Evolutionary conservation across 1,140 invertebrate species (phyloP).

Genomic region (Trypoxylus dichotomus): DNA sequence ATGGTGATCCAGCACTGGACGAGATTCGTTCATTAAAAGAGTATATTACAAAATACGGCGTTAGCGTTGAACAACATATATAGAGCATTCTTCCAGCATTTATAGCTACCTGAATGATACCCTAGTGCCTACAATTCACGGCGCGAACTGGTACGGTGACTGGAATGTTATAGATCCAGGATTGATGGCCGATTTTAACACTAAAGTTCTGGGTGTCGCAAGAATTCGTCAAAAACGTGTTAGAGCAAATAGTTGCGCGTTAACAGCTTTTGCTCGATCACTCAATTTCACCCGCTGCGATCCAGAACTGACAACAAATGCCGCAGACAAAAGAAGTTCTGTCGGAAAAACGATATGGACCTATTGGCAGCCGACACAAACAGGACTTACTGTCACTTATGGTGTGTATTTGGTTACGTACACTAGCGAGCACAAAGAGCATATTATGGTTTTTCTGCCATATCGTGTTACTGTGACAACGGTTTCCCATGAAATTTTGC

Average conservation of each 20-base stretch:
- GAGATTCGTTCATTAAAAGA: neutral
- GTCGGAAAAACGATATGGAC: neutral
- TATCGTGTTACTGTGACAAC: no score
- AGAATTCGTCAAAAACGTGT: conserved; percentile 29
- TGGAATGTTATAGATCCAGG: conserved; percentile 26
- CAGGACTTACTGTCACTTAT: neutral
- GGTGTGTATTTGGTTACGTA: neutral
- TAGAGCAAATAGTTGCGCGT: neutral
- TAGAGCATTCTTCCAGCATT: neutral
- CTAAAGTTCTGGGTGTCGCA: conserved; percentile 28
- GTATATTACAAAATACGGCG: neutral
- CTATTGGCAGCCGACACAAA: neutral
- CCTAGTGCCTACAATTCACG: conserved; percentile 4
- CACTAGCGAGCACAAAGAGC: no score
- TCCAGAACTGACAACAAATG: neutral
- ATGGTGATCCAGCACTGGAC: conserved; percentile 4
- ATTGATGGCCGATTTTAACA: conserved; percentile 32
- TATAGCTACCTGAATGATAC: conserved; percentile 25
- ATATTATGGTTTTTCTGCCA: no score
- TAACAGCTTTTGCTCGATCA: neutral
- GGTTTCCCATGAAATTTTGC: no score
- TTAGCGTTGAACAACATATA: neutral
- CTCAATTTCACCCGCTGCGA: neutral
- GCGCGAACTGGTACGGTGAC: conserved; percentile 26
- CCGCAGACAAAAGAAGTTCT: neutral